Conservation (phyloP, 92 coral and sea anemone genomes). For the Paramuricea clavata region DNA sequence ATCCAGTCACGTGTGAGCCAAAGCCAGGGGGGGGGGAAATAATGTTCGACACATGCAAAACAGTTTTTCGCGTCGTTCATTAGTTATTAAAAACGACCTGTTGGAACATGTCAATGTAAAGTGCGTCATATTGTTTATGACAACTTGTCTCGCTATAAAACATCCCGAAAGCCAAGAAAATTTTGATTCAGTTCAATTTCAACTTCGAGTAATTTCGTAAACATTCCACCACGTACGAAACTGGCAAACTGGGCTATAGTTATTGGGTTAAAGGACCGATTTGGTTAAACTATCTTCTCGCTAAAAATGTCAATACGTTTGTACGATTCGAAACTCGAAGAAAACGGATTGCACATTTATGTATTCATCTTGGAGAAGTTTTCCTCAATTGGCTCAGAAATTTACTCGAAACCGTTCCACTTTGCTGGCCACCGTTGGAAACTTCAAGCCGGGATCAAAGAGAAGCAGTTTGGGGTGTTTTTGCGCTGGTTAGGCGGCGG, state of each 20-base stretch:
- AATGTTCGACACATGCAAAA: not conserved
- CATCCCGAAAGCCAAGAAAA: not conserved
- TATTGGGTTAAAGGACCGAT: not conserved
- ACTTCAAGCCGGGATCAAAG: conserved; percentile 89
- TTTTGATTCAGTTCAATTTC: not conserved
- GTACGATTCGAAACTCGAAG: conserved; percentile 77
- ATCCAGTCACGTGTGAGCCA: too few species aligned
- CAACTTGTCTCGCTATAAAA: not conserved
- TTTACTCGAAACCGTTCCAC: conserved; percentile 86
- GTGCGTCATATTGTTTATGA: conserved; percentile 10
- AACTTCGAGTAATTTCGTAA: not conserved
- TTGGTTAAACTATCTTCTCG: not conserved
- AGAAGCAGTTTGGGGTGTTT: conserved; percentile 84
- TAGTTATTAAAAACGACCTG: conserved; percentile 46
- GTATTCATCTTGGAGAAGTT: conserved; percentile 90
- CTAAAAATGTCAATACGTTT: conserved; percentile 87
- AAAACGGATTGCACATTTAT: conserved; percentile 73
- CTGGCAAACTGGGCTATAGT: not conserved
- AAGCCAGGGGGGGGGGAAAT: too few species aligned
- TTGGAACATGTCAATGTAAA: not conserved
- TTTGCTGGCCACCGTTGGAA: conserved; percentile 95
- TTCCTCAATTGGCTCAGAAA: conserved; percentile 72
- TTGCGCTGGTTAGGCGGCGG: conserved; percentile 97
- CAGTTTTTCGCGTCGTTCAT: not conserved
- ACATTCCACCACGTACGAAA: not conserved